Percentiles rank a stretch among this genome's conserved stretches.
These are phyloP conservation scores for Caenorhabditis sp. DNA, from an alignment of 2,888 invertebrate species.

Conservation along the genomic window DNA sequence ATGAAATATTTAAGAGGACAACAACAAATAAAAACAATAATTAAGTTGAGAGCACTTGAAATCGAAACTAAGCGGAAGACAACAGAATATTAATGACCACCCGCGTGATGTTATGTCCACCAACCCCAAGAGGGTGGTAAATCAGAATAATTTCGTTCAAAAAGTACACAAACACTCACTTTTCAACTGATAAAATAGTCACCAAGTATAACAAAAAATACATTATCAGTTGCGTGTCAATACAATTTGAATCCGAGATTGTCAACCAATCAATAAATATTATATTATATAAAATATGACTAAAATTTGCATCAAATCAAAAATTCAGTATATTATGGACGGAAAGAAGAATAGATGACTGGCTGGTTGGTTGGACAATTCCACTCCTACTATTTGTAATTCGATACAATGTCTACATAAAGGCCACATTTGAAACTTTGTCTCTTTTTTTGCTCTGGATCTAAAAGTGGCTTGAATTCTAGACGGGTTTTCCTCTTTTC, in stretches of 20 bases:
- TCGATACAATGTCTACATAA: slow-evolving; percentile 37
- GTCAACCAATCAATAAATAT: not conserved
- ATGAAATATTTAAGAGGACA: not conserved
- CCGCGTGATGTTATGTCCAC: too few relatives aligned
- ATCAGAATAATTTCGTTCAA: too few relatives aligned
- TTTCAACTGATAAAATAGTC: too few relatives aligned
- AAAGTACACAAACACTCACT: not conserved
- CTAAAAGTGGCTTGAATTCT: too few relatives aligned
- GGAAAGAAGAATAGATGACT: not conserved
- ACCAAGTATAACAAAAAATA: too few relatives aligned
- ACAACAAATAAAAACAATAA: not conserved
- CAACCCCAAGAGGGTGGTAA: too few relatives aligned
- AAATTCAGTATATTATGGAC: slow-evolving; percentile 25
- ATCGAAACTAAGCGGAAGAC: not conserved
- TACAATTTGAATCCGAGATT: too few relatives aligned
- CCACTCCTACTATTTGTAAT: slow-evolving; percentile 12
- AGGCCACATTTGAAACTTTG: not conserved
- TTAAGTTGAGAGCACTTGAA: not conserved
- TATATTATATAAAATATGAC: not conserved
- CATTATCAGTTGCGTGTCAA: too few relatives aligned
- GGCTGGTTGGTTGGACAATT: too few relatives aligned
- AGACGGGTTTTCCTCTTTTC: too few relatives aligned
- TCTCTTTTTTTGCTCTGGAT: not conserved
- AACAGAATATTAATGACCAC: too few relatives aligned
- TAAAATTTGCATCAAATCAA: slow-evolving; percentile 44